Conservation (phyloP, 2,113 vertebrate species). For the Gobio gobio region DNA sequence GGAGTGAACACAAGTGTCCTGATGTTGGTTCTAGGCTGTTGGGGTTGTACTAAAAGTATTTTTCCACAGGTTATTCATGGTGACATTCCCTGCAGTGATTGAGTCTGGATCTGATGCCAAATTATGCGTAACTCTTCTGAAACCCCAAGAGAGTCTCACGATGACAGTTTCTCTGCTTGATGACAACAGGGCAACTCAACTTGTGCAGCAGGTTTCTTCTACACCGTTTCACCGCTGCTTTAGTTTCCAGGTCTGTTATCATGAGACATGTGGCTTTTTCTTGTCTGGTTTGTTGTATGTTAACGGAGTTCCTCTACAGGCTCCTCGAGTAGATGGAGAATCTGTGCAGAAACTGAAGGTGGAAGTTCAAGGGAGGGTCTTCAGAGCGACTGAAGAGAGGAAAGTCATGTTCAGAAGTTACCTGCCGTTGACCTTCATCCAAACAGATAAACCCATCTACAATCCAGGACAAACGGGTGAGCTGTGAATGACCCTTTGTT, state of each 20-base stretch:
- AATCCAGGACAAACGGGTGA: slow-evolving; percentile 74
- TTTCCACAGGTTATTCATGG: slow-evolving; percentile 55
- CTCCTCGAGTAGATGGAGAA: slow-evolving; percentile 53
- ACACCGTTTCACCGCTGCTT: slow-evolving; percentile 58
- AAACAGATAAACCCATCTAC: slow-evolving; percentile 74
- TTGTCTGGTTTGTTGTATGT: not conserved
- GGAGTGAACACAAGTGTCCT: too few relatives aligned
- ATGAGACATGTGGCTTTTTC: too few relatives aligned
- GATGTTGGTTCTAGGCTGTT: too few relatives aligned
- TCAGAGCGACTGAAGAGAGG: slow-evolving; percentile 62
- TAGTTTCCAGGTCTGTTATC: slow-evolving; percentile 61
- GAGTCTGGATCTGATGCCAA: slow-evolving; percentile 64
- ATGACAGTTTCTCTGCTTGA: slow-evolving; percentile 64
- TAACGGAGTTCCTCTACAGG: slow-evolving; percentile 52
- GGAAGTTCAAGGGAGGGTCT: slow-evolving; percentile 59
- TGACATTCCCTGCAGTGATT: slow-evolving; percentile 70
- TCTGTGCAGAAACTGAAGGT: slow-evolving; percentile 58
- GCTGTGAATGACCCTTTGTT: not conserved
- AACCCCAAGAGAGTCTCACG: slow-evolving; percentile 63
- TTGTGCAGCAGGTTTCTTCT: slow-evolving; percentile 29
- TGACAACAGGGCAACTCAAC: not conserved
- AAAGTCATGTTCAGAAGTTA: slow-evolving; percentile 66
- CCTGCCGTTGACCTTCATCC: slow-evolving; percentile 59
- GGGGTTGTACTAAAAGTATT: too few relatives aligned
- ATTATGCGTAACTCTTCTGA: slow-evolving; percentile 67